Percentiles rank a stretch among this genome's conserved stretches.
These are phyloP conservation scores for Lithophane socia DNA, from an alignment of 2,888 invertebrate genomes.

Conservation along the genomic window DNA sequence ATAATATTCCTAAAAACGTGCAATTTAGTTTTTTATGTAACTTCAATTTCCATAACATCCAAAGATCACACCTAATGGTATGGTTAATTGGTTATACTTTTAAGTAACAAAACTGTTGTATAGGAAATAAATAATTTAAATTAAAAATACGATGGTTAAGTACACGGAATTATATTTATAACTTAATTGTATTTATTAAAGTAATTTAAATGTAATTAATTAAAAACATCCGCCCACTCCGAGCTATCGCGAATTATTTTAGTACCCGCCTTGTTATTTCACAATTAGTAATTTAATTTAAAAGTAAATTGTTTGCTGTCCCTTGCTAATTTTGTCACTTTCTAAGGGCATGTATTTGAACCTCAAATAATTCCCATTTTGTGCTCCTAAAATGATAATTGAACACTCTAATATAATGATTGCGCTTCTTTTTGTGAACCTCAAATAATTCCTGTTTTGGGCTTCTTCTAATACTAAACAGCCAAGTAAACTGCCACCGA, in stretches of 20 bases:
- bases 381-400: background rate
- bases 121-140: conserved; percentile 39
- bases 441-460: background rate
- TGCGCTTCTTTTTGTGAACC: background rate
- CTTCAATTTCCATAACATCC: background rate
- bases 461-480: too few species aligned
- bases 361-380: too few species aligned
- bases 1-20: conserved; percentile 16
- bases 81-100: conserved; percentile 13
- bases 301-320: conserved; percentile 41
- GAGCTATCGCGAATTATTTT: conserved; percentile 32
- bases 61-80: conserved; percentile 28
- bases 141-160: conserved; percentile 25
- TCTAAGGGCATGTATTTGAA: background rate
- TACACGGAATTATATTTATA: conserved; percentile 52
- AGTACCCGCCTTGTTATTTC: conserved; percentile 13
- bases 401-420: too few species aligned
- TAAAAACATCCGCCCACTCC: conserved; percentile 62
- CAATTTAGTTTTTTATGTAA: conserved; percentile 25
- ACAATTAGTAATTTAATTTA: conserved; percentile 24
- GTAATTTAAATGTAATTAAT: conserved; percentile 35
- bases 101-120: conserved; percentile 48
- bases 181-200: conserved; percentile 30
- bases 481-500: background rate
- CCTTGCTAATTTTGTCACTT: background rate